Evolutionary conservation across 2,113 vertebrate species (phyloP).

Genomic region (Micromys minutus): DNA sequence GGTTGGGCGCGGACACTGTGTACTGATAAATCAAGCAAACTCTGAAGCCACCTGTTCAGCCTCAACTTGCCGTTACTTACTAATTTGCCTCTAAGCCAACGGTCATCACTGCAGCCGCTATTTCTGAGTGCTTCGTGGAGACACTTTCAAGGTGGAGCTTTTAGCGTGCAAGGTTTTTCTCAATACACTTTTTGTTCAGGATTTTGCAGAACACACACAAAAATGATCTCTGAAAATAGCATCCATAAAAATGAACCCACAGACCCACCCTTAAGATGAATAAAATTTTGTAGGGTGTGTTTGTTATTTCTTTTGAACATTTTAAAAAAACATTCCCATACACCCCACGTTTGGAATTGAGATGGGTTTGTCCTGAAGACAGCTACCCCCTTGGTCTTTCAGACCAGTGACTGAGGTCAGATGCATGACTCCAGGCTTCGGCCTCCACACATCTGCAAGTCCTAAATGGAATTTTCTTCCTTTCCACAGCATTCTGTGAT

Average conservation of each 20-base stretch:
- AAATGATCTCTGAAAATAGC: neutral
- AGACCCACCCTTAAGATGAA: neutral
- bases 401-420: neutral
- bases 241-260: slow-evolving; percentile 11
- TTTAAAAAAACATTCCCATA: slow-evolving; percentile 25
- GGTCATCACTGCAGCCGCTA: neutral
- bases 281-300: neutral
- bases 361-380: neutral
- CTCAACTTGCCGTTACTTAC: slow-evolving; percentile 13
- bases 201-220: neutral
- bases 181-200: slow-evolving; percentile 27
- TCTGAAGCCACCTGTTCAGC: neutral
- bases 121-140: neutral
- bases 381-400: neutral
- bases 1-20: neutral
- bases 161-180: slow-evolving; percentile 12
- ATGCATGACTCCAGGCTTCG: neutral
- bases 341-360: neutral
- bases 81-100: neutral
- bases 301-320: neutral
- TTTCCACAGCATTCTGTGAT: slow-evolving; percentile 17
- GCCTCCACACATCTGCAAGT: slow-evolving; percentile 5
- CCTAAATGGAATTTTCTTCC: slow-evolving; percentile 30
- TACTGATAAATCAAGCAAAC: slow-evolving; percentile 21
- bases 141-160: neutral